Evolutionary conservation across 2,113 vertebrate genomes (phyloP), one percentile per base, ranked within the genome.

Genomic region (Proteles cristata): DNA sequence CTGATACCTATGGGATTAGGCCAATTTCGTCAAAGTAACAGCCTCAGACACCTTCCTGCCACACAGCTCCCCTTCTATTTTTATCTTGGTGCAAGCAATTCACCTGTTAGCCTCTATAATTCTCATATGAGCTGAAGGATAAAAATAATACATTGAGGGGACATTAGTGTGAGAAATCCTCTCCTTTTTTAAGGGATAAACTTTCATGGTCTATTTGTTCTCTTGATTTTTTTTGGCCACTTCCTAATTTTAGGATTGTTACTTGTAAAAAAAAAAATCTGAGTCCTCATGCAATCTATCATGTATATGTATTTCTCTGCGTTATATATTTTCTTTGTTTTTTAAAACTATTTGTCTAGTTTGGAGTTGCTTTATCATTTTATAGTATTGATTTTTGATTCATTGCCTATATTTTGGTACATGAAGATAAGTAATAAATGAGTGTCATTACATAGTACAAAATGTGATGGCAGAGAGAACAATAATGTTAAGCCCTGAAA

Each of bases 371-470:
- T 94, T 97, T 90, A 88, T 65, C 39, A 65, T 90, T 92, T 98
- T 93, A 55, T 84, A 63, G 65, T 95, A 76, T 81, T 93, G 48
- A 84, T 94, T 94, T 93, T 96, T 98, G 84, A 97, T 97, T 90
- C 31, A 92, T 61, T 91, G 48, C n/a, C 39, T 79, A 81, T 69
- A 48, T 87, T 16, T 92, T 93, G 76, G 15, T 77, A 81, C 43
- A 94, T 21, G 71, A 98, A 97, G 98, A 86, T 9, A 97, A 96
- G 85, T 81, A 35, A 96, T 92, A 94, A 97, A 98, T 55, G 74
- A 73, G 88, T 45, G 87, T 58, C 12, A 94, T 93, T 48, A 55
- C 66, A 96, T 65, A 96, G 88, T 87, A 85, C 31, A 95, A 96
- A 96, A 96, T 80, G 43, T 58, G 94, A 53, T 80, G 93, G 43